Conservation (phyloP, 2,113 vertebrate species). For the Patagioenas fasciata region DNA sequence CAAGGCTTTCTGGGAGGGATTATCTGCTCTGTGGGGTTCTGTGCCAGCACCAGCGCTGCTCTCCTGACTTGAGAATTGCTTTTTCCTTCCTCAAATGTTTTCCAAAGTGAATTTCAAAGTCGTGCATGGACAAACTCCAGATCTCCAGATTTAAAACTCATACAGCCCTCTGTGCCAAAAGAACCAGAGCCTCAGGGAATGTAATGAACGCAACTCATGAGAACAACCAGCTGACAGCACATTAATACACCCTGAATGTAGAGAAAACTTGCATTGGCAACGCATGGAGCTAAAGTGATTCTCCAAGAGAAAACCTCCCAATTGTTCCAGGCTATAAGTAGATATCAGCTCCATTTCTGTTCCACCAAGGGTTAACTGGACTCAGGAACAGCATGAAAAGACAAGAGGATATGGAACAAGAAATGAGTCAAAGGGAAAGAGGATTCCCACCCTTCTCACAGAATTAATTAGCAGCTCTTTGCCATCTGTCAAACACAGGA, state of each 20-base stretch:
- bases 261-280: background rate
- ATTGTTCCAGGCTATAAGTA: background rate
- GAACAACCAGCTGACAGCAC: constrained; percentile 31
- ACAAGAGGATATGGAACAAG: background rate
- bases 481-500: background rate
- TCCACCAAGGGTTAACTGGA: background rate
- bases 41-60: background rate
- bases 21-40: background rate
- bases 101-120: constrained; percentile 26
- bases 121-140: constrained; percentile 48
- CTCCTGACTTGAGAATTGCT: constrained; percentile 7
- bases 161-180: constrained; percentile 26
- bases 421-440: background rate
- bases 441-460: background rate
- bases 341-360: background rate
- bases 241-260: constrained; percentile 2
- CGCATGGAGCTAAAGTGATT: background rate
- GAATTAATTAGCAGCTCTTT: background rate
- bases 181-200: constrained; percentile 7
- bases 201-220: background rate
- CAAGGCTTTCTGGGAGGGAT: background rate
- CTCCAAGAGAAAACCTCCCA: background rate
- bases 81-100: constrained; percentile 16
- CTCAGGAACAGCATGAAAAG: background rate
- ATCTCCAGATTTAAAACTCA: constrained; percentile 48